These are phyloP conservation scores for Trachurus trachurus DNA, from an alignment of 2,797 vertebrate species.

Conservation along the genomic window DNA sequence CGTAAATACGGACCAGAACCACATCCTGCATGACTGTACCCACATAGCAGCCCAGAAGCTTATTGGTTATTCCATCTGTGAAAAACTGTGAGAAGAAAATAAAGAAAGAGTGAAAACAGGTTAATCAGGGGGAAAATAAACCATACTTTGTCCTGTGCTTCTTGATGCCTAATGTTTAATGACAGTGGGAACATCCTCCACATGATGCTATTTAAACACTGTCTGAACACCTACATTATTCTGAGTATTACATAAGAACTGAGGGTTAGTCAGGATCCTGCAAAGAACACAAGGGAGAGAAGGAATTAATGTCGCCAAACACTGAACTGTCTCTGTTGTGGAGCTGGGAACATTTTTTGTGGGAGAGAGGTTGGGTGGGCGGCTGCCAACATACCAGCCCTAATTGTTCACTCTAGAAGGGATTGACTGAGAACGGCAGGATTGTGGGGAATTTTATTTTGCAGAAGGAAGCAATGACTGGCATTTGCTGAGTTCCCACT, in stretches of 20 bases:
- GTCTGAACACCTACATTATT: conserved; percentile 17
- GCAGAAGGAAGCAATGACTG: conserved; percentile 56
- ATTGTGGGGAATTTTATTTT: conserved; percentile 84
- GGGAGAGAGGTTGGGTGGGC: not conserved
- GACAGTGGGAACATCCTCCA: not conserved
- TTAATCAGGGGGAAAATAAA: conserved; percentile 4
- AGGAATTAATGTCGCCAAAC: not conserved
- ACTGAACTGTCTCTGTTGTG: conserved; percentile 29
- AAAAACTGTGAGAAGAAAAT: conserved; percentile 87
- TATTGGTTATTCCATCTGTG: conserved; percentile 98
- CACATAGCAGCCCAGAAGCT: conserved; percentile 95
- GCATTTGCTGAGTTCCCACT: conserved; percentile 81
- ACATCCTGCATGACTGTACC: conserved; percentile 90
- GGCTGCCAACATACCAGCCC: conserved; percentile 67
- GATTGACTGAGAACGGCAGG: conserved; percentile 60
- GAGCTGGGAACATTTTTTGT: conserved; percentile 43
- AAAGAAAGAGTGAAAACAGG: conserved; percentile 1
- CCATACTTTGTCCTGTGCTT: not conserved
- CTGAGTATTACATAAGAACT: conserved; percentile 24
- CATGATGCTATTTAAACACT: not conserved
- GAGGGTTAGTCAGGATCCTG: conserved; percentile 10
- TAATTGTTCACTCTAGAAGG: conserved; percentile 67
- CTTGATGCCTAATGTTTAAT: not conserved
- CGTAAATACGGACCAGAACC: conserved; percentile 96
- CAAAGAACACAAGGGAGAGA: conserved; percentile 4